A percentile compares a stretch with the other conserved stretches of the same genome.
phyloP scores from a whole-genome alignment of 1,140 invertebrate genomes.

The Ceratina calcarata region DNA sequence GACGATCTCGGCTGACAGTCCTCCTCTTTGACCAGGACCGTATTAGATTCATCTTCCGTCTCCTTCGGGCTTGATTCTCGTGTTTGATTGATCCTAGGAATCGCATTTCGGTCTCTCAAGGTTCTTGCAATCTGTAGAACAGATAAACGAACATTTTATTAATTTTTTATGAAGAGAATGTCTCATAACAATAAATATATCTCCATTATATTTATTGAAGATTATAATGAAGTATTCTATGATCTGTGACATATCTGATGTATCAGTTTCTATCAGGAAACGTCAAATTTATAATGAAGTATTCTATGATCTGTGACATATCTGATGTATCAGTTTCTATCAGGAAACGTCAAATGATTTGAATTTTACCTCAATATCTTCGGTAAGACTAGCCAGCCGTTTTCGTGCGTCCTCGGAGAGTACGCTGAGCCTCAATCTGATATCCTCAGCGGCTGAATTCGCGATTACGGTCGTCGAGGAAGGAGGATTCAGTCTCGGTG shows the following conservation, averaged over 20 bases:
- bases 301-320: too few species aligned
- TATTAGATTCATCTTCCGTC: conserved; percentile 65
- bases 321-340: too few species aligned
- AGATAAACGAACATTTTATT: background rate
- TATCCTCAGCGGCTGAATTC: conserved; percentile 70
- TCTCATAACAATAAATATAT: too few species aligned
- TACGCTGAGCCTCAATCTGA: conserved; percentile 71
- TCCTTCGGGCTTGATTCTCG: conserved; percentile 75
- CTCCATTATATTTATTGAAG: too few species aligned
- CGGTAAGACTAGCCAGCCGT: conserved; percentile 70
- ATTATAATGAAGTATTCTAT: too few species aligned
- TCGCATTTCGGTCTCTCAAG: conserved; percentile 65
- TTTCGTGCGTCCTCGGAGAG: conserved; percentile 77
- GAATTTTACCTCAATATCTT: conserved; percentile 73
- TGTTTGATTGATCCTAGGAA: conserved; percentile 61
- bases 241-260: too few species aligned
- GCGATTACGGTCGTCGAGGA: conserved; percentile 46
- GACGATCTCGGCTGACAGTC: conserved; percentile 59
- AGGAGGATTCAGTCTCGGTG: conserved; percentile 68
- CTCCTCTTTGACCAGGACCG: conserved; percentile 66
- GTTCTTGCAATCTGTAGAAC: conserved; percentile 63
- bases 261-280: too few species aligned
- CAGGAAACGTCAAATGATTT: too few species aligned
- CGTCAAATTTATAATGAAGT: too few species aligned
- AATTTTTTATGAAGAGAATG: background rate